Evolutionary conservation across 2,113 vertebrate species (phyloP).

Genomic region (Sterrhoptilus dennistouni): DNA sequence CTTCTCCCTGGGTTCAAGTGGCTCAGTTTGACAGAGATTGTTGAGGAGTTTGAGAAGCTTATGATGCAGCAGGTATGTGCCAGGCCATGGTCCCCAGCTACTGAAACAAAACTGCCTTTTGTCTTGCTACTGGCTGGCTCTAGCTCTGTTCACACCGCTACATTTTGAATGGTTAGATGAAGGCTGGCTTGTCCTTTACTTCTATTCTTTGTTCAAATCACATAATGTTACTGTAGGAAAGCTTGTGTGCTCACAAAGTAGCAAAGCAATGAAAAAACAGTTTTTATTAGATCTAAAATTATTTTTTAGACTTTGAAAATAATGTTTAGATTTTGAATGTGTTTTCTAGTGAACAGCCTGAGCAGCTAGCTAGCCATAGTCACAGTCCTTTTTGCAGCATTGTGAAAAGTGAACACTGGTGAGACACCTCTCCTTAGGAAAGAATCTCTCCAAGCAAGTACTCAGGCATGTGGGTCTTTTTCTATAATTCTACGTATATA

Average conservation of each 20-base stretch:
- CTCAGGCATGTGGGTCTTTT: background rate
- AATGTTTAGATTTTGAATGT: background rate
- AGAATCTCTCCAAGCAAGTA: background rate
- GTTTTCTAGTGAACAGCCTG: background rate
- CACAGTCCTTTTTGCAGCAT: background rate
- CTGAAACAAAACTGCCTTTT: background rate
- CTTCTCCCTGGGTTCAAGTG: slow-evolving; percentile 91
- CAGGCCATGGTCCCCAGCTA: background rate
- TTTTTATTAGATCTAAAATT: background rate
- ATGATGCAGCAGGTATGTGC: slow-evolving; percentile 90
- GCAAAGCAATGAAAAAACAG: background rate
- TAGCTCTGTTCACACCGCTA: background rate
- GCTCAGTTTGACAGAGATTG: slow-evolving; percentile 90
- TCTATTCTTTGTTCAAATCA: background rate
- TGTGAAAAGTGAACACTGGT: background rate
- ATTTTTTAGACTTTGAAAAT: background rate
- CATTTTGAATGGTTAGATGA: background rate
- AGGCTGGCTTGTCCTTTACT: background rate
- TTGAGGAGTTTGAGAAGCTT: slow-evolving; percentile 94
- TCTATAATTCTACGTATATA: background rate
- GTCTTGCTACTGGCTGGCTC: background rate
- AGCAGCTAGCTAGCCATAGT: background rate
- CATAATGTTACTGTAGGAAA: background rate
- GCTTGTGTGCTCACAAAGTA: background rate
- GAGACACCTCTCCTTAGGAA: background rate